Evolutionary conservation across 1,140 invertebrate species (phyloP).

Genomic region (Leptinotarsa defecta): DNA sequence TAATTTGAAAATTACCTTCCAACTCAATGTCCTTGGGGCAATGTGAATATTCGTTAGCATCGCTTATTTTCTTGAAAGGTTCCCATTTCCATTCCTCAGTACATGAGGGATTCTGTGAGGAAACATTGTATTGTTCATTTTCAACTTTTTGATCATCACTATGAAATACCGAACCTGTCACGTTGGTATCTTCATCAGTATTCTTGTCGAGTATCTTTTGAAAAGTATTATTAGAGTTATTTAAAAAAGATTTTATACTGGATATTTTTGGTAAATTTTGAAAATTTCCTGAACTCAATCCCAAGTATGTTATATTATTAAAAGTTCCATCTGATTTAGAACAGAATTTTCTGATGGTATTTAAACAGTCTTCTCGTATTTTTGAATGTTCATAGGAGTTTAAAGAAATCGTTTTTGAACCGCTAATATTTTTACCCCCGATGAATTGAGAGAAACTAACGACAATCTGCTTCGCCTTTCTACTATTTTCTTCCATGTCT

Average conservation of each 20-base stretch:
- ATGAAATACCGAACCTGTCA: no score
- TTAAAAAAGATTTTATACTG: conserved; percentile 67
- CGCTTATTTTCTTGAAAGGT: no score
- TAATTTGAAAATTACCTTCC: no score
- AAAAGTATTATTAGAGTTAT: conserved; percentile 26
- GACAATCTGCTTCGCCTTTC: conserved; percentile 69
- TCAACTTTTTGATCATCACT: no score
- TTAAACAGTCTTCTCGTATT: conserved; percentile 62
- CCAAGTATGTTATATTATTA: conserved; percentile 67
- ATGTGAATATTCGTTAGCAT: no score
- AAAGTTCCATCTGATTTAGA: conserved; percentile 52
- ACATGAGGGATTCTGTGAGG: no score
- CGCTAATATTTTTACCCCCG: conserved; percentile 64
- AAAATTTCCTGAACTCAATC: conserved; percentile 81
- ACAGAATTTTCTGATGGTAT: conserved; percentile 65
- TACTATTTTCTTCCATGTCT: conserved; percentile 74
- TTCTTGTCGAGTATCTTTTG: no score
- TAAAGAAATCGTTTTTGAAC: conserved; percentile 63
- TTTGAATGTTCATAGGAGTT: conserved; percentile 66
- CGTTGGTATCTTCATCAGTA: no score
- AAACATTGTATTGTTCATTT: no score
- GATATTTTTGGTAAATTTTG: conserved; percentile 59
- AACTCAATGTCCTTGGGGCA: no score
- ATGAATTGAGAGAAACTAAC: conserved; percentile 63
- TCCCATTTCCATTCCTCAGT: no score